These are phyloP conservation scores for Pandemis cinnamomeana DNA, from an alignment of 2,888 invertebrate genomes.

Conservation along the genomic window DNA sequence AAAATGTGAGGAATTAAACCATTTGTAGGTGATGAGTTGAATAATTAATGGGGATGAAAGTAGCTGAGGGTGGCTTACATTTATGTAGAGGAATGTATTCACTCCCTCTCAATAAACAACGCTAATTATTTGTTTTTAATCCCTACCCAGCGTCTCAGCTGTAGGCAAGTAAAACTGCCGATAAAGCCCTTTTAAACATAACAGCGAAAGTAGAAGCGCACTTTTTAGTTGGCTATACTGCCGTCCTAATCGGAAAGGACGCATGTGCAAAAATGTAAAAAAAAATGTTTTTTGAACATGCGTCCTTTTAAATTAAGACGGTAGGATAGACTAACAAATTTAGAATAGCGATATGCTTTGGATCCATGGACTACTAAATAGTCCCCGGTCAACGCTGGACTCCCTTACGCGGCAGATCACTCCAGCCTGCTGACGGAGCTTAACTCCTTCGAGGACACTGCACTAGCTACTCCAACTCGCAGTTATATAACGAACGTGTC, in stretches of 20 bases:
- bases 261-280: no score
- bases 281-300: no score
- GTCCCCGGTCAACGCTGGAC: no score
- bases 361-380: neutral
- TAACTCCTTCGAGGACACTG: no score
- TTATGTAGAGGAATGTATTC: constrained; percentile 1
- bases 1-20: constrained; percentile 14
- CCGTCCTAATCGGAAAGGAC: no score
- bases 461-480: no score
- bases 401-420: no score
- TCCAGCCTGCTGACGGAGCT: no score
- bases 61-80: constrained; percentile 2
- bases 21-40: constrained; percentile 16
- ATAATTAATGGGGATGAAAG: constrained; percentile 24
- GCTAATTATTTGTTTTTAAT: constrained; percentile 24
- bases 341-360: neutral
- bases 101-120: constrained; percentile 27
- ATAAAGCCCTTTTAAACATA: neutral
- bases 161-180: neutral
- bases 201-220: no score
- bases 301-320: no score
- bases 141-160: neutral
- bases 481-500: neutral
- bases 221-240: no score
- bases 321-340: neutral